Evolutionary conservation across 2,113 vertebrate genomes (phyloP), one percentile per base, ranked within the genome.

Genomic region (Tychaedon coryphoeus): DNA sequence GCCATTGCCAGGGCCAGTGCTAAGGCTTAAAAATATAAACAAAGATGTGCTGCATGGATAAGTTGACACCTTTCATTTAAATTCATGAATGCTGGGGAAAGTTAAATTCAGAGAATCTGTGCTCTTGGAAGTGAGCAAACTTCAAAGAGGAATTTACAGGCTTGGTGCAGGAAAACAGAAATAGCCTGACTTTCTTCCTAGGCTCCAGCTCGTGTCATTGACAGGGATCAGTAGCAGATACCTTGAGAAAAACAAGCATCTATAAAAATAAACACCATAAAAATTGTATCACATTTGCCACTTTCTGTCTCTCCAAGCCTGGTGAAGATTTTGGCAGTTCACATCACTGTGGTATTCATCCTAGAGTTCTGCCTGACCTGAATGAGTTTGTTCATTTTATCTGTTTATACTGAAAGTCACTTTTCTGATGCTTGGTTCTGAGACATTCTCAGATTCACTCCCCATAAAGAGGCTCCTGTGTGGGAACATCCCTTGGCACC

Each of bases 11-110:
- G 61, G 34, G 50, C 92, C 88, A 81, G 79, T 94, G 77, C 90
- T 94, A 92, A 95, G 86, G 65, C 61, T 82, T 66, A 90, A 88
- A 93, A 77, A 90, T 40, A 76, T 57, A 88, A 90, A 87, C 71
- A 87, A 80, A 50, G 38, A 79, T 86, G 62, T 88, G 53, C 83
- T 79, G 69, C 70, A 64, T 90, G 43, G 69, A 19, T 86, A 66
- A 85, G 12, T 31, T 86, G 58, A 74, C 40, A 45, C 57, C 36
- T 87, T 92, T 93, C 62, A 65, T 92, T 90, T 64, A 81, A 92
- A 78, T 26, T 56, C 23, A 15, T 62, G 42, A 64, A 54, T 54
- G 79, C 74, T 19, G 29, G 23, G 81, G 17, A 50, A 57, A 95
- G 22, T 48, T 83, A 42, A 83, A 88, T 78, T 76, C 48, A 94